Base-by-base conservation (phyloP, 1,140 invertebrate species). In the Idris sp. region DNA sequence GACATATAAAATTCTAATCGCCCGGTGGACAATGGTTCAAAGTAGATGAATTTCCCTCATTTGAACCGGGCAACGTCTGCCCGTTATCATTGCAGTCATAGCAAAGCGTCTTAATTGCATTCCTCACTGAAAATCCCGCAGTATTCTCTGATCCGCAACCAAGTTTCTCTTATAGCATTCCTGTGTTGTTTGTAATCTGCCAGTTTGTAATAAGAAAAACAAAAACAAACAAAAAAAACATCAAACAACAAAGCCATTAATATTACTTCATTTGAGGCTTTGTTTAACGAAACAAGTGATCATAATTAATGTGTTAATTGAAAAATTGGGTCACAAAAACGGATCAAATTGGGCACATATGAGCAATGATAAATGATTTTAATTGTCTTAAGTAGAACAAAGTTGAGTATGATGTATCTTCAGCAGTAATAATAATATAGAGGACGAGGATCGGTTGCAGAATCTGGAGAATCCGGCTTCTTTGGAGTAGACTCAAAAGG, bases 41-140 rank as follows among this genome's bases (percentile, higher is more conserved):
- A 9, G 35, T 26, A 35, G 56, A 46, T 35, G 53, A 64, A 58
- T 73, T 58, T 43, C 41, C 43, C n/a, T n/a, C 10, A 22, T 22
- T 51, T 40, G 59, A 64, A 44, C 51, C 9, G 14, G 14, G 43
- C 56, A 62, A 67, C 76, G 72, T 73, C 46, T 54, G 30, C 67
- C n/a, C 68, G 48, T 76, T 76, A 76, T 76, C 78, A 78, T 78
- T 79, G 51, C 62, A 72, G 65, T 78, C 77, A 72, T 74, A 76
- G 69, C 56, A 18, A 38, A 72, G 77, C 74, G 44, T 79, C 74
- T 79, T 79, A 79, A 79, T 78, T 78, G 76, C 76, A 78, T 79
- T 79, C 76, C 69, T 64, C 11, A 13, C 49, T 62, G 68, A 19
- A 64, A 73, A 73, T 73, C 51, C 41, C 36, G 36, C 46, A 44